phyloP scores from a whole-genome alignment of 2,797 vertebrate species.

The Phoebastria nigripes region DNA sequence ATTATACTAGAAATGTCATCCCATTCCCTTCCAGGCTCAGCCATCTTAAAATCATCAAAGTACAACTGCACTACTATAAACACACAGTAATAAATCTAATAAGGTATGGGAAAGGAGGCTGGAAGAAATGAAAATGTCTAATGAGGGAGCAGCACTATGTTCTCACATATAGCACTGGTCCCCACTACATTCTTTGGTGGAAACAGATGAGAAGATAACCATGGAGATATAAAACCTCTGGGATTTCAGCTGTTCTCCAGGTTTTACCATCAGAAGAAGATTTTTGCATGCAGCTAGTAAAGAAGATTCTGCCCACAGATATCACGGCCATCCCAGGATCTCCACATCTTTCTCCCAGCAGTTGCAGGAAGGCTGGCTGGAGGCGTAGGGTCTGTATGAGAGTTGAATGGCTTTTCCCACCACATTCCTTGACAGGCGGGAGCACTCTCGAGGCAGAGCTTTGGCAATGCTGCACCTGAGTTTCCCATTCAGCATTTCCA shows the following conservation, averaged over 20 bases:
- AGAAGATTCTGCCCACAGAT: not conserved
- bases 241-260: not conserved
- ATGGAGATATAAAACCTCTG: not conserved
- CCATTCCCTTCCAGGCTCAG: not conserved
- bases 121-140: not conserved
- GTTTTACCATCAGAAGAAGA: not conserved
- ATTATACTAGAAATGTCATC: not conserved
- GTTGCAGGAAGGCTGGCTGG: not conserved
- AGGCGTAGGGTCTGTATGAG: not conserved
- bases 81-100: not conserved
- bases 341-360: not conserved
- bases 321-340: not conserved
- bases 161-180: not conserved
- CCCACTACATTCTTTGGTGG: not conserved
- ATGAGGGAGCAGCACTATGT: not conserved
- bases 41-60: not conserved
- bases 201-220: not conserved
- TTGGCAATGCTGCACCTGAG: not conserved
- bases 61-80: not conserved
- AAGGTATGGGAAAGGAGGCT: not conserved
- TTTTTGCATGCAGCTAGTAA: not conserved
- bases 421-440: not conserved
- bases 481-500: not conserved
- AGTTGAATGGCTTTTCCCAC: not conserved
- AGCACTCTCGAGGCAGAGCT: accelerated